Evolutionary conservation across 2,113 vertebrate genomes (phyloP), one percentile per base, ranked within the genome.

Genomic region (Catharus bicknelli): DNA sequence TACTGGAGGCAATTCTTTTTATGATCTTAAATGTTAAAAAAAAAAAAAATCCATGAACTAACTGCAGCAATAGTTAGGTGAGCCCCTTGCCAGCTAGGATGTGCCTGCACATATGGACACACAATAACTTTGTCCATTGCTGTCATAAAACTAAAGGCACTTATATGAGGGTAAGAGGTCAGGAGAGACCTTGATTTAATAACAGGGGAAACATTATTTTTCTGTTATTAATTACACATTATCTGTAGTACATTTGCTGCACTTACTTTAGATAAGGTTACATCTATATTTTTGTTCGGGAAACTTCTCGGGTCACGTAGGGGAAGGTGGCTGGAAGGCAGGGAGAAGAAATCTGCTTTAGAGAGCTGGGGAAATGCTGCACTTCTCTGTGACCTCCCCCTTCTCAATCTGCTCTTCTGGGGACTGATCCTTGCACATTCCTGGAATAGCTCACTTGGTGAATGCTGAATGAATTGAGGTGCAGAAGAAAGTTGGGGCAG

Each of bases 171-270:
- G 96, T 96, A 97, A 97, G 92, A 95, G 97, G 96, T 96, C 95
- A 90, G 66, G 30, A 68, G 84, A 86, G 79, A 94, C 93, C 86
- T 92, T 93, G 86, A 82, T 95, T 96, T 96, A 96, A 96, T 95
- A 97, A 95, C 82, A 83, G 59, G 95, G 61, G 91, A 92, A 97
- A 91, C 89, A 86, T 96, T 92, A 96, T 97, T 97, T 95, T 97
- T 97, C 97, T 98, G 98, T 97, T 98, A 97, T 98, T 98, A 97
- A 98, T 97, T 97, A 97, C 55, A 2, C 67, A 42, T 97, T 95
- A 96, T 97, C 96, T 96, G 0, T 69, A 93, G 89, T 92, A 95
- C 96, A 87, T 92, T 92, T 61, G 87, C 95, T 92, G 86, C 74
- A 7, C 90, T 96, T 86, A 13, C 77, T 96, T 96, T 94, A 97